Percentiles rank a stretch among this genome's conserved stretches.
phyloP scores from a whole-genome alignment of 2,113 vertebrate genomes.

The Parus major region DNA sequence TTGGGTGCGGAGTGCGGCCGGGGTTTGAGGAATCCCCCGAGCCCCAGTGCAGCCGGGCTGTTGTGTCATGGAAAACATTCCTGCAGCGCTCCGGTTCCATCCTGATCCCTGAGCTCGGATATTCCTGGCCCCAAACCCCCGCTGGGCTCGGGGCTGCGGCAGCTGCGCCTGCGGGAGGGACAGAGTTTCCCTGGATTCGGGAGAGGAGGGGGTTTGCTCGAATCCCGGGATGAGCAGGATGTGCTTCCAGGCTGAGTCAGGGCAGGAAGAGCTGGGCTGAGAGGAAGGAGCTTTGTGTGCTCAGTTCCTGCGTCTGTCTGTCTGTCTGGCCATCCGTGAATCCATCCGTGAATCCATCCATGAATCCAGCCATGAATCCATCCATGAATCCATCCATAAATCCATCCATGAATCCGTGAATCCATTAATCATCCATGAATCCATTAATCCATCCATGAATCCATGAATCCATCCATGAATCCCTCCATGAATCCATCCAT shows the following conservation, averaged over 20 bases:
- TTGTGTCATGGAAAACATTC: background rate
- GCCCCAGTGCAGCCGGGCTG: background rate
- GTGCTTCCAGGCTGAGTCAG: background rate
- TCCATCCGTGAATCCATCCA: too few relatives aligned
- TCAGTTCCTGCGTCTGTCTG: background rate
- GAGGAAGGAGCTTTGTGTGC: background rate
- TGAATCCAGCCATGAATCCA: too few relatives aligned
- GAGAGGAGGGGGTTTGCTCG: background rate
- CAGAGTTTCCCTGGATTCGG: background rate
- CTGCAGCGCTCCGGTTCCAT: too few relatives aligned
- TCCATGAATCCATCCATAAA: too few relatives aligned
- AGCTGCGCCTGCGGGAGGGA: background rate
- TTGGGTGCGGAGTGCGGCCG: background rate
- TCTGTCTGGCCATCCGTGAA: background rate
- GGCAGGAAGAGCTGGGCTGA: background rate
- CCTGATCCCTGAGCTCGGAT: background rate
- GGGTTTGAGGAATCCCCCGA: background rate
- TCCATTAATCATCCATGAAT: too few relatives aligned
- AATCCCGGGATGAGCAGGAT: background rate
- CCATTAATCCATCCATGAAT: too few relatives aligned
- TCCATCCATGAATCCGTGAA: too few relatives aligned
- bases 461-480: too few relatives aligned
- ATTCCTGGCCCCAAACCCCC: background rate
- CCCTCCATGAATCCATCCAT: too few relatives aligned
- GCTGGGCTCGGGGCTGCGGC: too few relatives aligned